Base-by-base conservation (phyloP, 2,113 vertebrate species). In the Ageneiosus marmoratus region DNA sequence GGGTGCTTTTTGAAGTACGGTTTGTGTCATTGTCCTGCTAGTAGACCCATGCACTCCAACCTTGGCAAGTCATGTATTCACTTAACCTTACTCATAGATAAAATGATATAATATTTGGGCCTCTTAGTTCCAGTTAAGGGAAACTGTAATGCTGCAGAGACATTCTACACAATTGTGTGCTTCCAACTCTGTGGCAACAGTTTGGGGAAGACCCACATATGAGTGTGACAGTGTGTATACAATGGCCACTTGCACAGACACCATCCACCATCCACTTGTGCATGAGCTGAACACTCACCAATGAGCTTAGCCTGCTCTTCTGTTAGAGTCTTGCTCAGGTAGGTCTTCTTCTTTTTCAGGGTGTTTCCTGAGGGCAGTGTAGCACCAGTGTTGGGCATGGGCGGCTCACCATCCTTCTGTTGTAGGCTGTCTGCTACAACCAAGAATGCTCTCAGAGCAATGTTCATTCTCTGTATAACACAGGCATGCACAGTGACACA, bases 271-370 rank as follows among this genome's bases (percentile, higher is more conserved):
- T 1, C 24, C 50, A 34, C 8, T 51, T 34, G 16, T 55, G 9
- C 24, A 24, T 34, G 9, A 24, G 24, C 73, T 20, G 20, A 48
- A 88, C 77, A 91, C 96, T 92, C 82, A 98, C 98, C 98, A 90
- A 99, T 99, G 89, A 97, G 95, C 92, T 99, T 99, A 86, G 98
- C 98, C 92, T 99, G 97, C 83, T 99, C 98, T 88, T 99, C 98
- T 6, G 98, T 99, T 0, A 99, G 95, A 0, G 98, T 99, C 92
- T 99, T 99, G 93, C 98, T 99, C 88, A 99, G 93, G 82, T 99
- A 99, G 0, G 98, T 99, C 91, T 99, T 99, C 93, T 99, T 99
- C 87, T 99, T 98, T 89, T 98, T 96, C 73, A 99, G 88, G 0
- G 98, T 99, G 92, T 99, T 99, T 89, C 98, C 98, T 53, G 98